phyloP scores from a whole-genome alignment of 1,140 invertebrate genomes.

The Bemisia tabaci region DNA sequence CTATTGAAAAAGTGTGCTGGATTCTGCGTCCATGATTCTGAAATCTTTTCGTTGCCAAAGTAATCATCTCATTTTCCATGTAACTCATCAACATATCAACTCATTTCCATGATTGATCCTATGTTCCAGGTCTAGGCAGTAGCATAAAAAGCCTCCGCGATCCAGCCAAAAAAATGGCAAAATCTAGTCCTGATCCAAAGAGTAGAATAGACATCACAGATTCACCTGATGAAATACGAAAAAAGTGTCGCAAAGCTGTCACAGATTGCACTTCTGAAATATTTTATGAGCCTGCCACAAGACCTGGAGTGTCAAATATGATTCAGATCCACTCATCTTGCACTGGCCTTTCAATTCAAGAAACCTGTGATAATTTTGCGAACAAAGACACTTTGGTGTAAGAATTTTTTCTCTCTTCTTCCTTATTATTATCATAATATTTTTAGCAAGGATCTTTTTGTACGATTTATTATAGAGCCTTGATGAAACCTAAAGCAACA shows the following conservation, averaged over 20 bases:
- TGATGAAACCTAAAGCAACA: slow-evolving; percentile 3
- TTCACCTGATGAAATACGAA: slow-evolving; percentile 52
- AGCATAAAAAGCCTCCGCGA: slow-evolving; percentile 68
- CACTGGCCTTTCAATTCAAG: slow-evolving; percentile 47
- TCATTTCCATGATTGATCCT: too few relatives aligned
- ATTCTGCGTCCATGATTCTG: too few relatives aligned
- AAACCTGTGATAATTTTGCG: slow-evolving; percentile 41
- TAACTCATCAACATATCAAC: too few relatives aligned
- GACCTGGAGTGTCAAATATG: slow-evolving; percentile 82
- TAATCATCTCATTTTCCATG: too few relatives aligned
- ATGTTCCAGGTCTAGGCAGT: slow-evolving; percentile 23
- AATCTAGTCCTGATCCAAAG: slow-evolving; percentile 69
- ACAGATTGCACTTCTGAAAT: slow-evolving; percentile 81
- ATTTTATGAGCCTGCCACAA: slow-evolving; percentile 56
- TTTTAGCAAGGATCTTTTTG: too few relatives aligned
- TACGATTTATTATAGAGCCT: too few relatives aligned
- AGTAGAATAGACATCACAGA: slow-evolving; percentile 72
- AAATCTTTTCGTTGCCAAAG: too few relatives aligned
- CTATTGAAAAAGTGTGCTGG: too few relatives aligned
- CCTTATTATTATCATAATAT: too few relatives aligned
- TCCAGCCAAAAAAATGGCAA: slow-evolving; percentile 93
- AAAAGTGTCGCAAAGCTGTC: slow-evolving; percentile 80
- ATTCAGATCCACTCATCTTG: slow-evolving; percentile 69
- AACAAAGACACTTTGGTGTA: slow-evolving; percentile 1
- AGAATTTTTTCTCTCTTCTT: slow-evolving; percentile 15